phyloP scores from a whole-genome alignment of 2,888 invertebrate genomes.

The Lasioglossum figueresi region DNA sequence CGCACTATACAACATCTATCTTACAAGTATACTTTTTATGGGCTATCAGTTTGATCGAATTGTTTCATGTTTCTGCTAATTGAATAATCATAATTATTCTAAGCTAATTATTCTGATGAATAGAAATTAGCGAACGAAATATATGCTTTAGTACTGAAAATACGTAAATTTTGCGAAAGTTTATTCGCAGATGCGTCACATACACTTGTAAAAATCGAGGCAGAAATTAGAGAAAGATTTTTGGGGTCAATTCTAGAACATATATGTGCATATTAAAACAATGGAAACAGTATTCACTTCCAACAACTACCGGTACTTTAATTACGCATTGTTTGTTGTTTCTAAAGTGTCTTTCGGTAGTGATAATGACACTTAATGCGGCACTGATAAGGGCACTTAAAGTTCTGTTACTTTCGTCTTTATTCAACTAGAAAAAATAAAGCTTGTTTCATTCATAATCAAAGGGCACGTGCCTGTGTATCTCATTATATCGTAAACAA shows the following conservation, averaged over 20 bases:
- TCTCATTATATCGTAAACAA: background rate
- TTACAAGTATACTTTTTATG: background rate
- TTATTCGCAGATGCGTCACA: background rate
- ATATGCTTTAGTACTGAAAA: background rate
- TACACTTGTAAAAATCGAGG: background rate
- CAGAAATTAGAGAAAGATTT: background rate
- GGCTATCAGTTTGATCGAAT: background rate
- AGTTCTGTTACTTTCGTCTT: background rate
- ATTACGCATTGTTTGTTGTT: constrained; percentile 25
- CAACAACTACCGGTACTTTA: constrained; percentile 18
- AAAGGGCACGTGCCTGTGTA: background rate
- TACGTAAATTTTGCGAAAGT: background rate
- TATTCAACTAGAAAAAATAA: constrained; percentile 8
- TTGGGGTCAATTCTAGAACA: background rate
- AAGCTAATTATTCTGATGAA: too few species aligned
- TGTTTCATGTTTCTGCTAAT: background rate
- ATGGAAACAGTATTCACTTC: background rate
- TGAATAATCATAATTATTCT: too few species aligned
- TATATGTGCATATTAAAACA: background rate
- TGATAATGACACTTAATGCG: background rate
- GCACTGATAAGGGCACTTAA: too few species aligned
- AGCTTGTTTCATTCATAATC: background rate
- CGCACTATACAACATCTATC: background rate
- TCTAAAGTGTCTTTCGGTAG: background rate
- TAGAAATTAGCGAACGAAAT: background rate